A percentile compares a stretch with the other conserved stretches of the same genome.
Conservation (phyloP, 2,888 invertebrate species). For the Dione vanillae region DNA sequence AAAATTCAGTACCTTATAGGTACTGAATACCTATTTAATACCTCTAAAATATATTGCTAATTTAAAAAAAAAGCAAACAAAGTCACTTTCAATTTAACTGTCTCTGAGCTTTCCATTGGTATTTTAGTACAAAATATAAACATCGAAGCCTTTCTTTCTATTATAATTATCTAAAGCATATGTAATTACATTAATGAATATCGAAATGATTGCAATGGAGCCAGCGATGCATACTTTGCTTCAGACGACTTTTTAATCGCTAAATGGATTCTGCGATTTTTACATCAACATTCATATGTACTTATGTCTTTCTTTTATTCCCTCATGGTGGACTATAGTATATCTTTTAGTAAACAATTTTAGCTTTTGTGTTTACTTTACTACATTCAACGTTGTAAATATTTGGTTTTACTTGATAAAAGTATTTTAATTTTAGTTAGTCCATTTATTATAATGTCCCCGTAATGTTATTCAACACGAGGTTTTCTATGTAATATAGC, state of each 20-base stretch:
- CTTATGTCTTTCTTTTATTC: constrained; percentile 22
- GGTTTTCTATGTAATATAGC: too few species aligned
- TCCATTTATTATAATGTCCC: too few species aligned
- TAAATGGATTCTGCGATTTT: constrained; percentile 54
- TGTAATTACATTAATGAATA: constrained; percentile 57
- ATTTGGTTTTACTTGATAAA: too few species aligned
- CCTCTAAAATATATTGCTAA: too few species aligned
- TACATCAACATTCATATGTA: constrained; percentile 31
- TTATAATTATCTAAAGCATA: constrained; percentile 11
- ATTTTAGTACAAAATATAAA: not conserved
- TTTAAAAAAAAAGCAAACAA: not conserved
- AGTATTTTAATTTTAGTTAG: too few species aligned
- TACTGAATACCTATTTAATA: too few species aligned
- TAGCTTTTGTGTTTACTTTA: not conserved
- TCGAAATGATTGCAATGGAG: constrained; percentile 68
- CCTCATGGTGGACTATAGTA: constrained; percentile 8
- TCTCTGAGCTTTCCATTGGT: not conserved
- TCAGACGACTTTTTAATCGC: constrained; percentile 54
- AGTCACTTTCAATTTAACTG: not conserved
- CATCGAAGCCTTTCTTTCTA: not conserved
- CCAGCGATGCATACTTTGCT: constrained; percentile 53
- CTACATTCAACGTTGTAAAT: too few species aligned
- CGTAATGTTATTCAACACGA: too few species aligned
- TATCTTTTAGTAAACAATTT: constrained; percentile 4
- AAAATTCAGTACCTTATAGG: too few species aligned